Evolutionary conservation across 2,797 vertebrate genomes (phyloP).

Genomic region (Amblyopsis hoosieri): DNA sequence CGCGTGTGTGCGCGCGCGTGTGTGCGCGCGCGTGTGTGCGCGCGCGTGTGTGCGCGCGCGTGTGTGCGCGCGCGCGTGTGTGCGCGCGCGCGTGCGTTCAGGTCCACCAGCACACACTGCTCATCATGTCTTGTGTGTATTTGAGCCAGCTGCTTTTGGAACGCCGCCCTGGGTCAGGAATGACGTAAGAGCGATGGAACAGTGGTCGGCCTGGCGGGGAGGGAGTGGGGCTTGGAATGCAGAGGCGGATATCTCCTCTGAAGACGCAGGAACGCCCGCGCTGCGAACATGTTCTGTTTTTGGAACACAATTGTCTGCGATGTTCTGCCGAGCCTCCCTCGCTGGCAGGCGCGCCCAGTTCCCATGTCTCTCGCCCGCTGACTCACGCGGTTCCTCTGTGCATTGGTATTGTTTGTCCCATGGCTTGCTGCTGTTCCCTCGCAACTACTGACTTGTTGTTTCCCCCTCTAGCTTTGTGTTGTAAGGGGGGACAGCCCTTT

Average conservation of each 20-base stretch:
- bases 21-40: no score
- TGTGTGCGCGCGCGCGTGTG: slow-evolving; percentile 17
- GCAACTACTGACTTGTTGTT: slow-evolving; percentile 7
- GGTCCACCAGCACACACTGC: not conserved
- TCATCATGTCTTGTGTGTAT: slow-evolving; percentile 67
- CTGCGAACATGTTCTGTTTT: slow-evolving; percentile 66
- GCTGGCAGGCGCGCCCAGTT: slow-evolving; percentile 31
- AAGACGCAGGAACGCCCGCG: slow-evolving; percentile 71
- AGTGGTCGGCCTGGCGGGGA: slow-evolving; percentile 15
- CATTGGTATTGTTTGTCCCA: slow-evolving; percentile 47
- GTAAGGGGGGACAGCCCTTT: slow-evolving; percentile 17
- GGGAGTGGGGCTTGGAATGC: slow-evolving; percentile 11
- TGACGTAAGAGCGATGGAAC: slow-evolving; percentile 65
- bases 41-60: no score
- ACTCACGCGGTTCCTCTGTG: slow-evolving; percentile 49
- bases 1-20: slow-evolving; percentile 45
- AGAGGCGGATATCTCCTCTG: slow-evolving; percentile 66
- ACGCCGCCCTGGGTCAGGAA: slow-evolving; percentile 59
- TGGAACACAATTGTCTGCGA: slow-evolving; percentile 66
- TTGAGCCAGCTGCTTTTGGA: slow-evolving; percentile 73
- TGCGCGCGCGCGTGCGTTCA: not conserved
- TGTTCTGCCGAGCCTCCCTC: slow-evolving; percentile 62
- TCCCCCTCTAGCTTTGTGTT: not conserved
- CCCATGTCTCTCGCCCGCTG: slow-evolving; percentile 24
- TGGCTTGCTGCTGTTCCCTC: slow-evolving; percentile 22